Conservation (phyloP, 2,113 vertebrate genomes). For the Ellobius talpinus region DNA sequence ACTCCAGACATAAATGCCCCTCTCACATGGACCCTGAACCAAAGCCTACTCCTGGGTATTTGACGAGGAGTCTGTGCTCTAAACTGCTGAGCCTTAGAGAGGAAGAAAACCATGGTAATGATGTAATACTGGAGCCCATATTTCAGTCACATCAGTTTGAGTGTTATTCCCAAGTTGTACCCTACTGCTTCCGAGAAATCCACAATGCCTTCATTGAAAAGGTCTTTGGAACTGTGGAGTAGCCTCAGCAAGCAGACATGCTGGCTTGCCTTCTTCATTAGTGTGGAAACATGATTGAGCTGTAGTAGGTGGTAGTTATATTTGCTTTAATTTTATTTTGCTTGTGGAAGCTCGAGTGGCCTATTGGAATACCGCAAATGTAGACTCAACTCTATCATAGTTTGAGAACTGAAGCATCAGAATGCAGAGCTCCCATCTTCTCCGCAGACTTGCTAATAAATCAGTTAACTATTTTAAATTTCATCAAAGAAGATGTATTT, state of each 20-base stretch:
- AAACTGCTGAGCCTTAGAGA: background rate
- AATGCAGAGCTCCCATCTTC: background rate
- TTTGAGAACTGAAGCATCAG: background rate
- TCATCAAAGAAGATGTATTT: constrained; percentile 5
- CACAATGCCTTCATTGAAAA: background rate
- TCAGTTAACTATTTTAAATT: constrained; percentile 30
- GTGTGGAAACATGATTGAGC: background rate
- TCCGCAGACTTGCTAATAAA: background rate
- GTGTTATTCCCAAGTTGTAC: background rate
- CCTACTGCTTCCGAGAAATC: background rate
- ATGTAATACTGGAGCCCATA: background rate
- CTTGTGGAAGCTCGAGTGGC: background rate
- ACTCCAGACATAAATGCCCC: background rate
- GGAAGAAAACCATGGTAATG: background rate
- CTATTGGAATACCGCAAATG: background rate
- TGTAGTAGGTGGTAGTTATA: too few species aligned
- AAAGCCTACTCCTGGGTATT: background rate
- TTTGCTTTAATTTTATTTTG: background rate
- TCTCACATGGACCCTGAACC: background rate
- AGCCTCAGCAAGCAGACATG: background rate
- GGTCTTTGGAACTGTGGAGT: background rate
- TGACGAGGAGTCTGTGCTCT: background rate
- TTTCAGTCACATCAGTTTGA: background rate
- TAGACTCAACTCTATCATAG: background rate
- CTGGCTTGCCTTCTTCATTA: background rate